These are phyloP conservation scores for Lepisosteus oculatus DNA, from an alignment of 2,113 vertebrate genomes.

Conservation along the genomic window DNA sequence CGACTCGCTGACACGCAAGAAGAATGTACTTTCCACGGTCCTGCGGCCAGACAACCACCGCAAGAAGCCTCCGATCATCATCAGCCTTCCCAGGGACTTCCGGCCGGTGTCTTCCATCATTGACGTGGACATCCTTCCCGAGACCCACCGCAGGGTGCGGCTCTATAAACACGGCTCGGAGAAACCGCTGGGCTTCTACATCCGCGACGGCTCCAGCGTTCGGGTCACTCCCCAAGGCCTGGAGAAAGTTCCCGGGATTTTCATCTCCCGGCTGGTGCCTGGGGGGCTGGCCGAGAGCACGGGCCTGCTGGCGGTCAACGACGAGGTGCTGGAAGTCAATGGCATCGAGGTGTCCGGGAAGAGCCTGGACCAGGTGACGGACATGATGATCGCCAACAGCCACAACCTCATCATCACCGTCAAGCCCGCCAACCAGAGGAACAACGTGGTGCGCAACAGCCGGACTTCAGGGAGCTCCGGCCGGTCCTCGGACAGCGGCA, in stretches of 20 bases:
- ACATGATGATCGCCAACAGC: constrained; percentile 99
- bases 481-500: constrained; percentile 86
- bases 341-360: constrained; percentile 95
- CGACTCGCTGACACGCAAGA: constrained; percentile 85
- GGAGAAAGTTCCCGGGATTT: constrained; percentile 92
- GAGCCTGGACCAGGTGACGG: constrained; percentile 94
- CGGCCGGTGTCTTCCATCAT: constrained; percentile 95
- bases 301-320: constrained; percentile 89
- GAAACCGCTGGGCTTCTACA: constrained; percentile 94
- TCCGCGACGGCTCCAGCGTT: constrained; percentile 91
- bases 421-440: constrained; percentile 93
- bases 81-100: constrained; percentile 93
- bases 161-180: constrained; percentile 95
- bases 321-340: constrained; percentile 95
- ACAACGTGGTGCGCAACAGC: constrained; percentile 84
- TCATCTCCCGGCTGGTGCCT: constrained; percentile 86
- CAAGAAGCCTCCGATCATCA: constrained; percentile 87
- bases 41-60: constrained; percentile 80
- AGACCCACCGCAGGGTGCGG: constrained; percentile 88
- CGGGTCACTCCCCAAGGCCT: constrained; percentile 88
- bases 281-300: constrained; percentile 95
- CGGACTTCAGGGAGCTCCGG: constrained; percentile 88
- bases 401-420: constrained; percentile 97
- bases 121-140: constrained; percentile 94
- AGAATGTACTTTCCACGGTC: constrained; percentile 83